Conservation (phyloP, 2,888 invertebrate species). For the Biston betularia region DNA sequence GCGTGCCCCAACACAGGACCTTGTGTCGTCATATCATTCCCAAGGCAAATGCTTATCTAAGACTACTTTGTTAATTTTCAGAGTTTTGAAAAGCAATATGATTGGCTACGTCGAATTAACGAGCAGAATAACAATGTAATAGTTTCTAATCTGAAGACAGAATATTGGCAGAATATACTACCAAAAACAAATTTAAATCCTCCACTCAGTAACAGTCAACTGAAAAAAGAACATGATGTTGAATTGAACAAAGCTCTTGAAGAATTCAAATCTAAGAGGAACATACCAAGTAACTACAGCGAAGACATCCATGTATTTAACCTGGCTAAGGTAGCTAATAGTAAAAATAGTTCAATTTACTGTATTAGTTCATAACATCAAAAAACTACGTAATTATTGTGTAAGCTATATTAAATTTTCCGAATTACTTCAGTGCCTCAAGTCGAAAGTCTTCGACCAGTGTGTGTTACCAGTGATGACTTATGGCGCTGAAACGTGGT, state of each 20-base stretch:
- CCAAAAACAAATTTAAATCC: background rate
- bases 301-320: slow-evolving; percentile 16
- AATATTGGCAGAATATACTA: slow-evolving; percentile 25
- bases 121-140: slow-evolving; percentile 33
- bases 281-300: slow-evolving; percentile 6
- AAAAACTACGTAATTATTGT: too few species aligned
- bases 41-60: too few species aligned
- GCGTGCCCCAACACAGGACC: too few species aligned
- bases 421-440: too few species aligned
- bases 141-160: slow-evolving; percentile 17
- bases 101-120: slow-evolving; percentile 22
- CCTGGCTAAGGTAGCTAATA: background rate
- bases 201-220: slow-evolving; percentile 1
- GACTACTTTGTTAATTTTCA: too few species aligned
- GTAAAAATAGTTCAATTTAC: too few species aligned
- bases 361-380: too few species aligned
- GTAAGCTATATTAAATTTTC: too few species aligned
- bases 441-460: too few species aligned
- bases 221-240: slow-evolving; percentile 6
- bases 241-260: slow-evolving; percentile 11
- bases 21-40: too few species aligned
- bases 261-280: slow-evolving; percentile 19
- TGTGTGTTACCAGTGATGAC: too few species aligned
- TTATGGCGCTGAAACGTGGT: too few species aligned
- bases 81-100: slow-evolving; percentile 16